A percentile compares a stretch with the other conserved stretches of the same genome.
Conservation (phyloP, 2,888 invertebrate genomes). For the Coleophora deauratella region DNA sequence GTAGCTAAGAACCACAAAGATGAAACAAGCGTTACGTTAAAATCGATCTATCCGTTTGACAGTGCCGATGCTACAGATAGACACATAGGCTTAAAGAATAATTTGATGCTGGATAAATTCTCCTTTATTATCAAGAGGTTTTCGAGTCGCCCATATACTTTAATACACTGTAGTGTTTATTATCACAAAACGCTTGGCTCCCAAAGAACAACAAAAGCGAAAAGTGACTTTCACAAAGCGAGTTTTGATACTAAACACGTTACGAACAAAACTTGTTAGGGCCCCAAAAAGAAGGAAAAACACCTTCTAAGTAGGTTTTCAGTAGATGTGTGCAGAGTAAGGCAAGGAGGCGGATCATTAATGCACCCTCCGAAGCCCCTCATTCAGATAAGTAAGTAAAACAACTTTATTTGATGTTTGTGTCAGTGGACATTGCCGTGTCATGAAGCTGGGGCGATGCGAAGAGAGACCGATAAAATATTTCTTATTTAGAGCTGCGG, state of each 20-base stretch:
- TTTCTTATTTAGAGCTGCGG: conserved; percentile 20
- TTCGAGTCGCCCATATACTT: too few relatives aligned
- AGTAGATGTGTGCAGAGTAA: conserved; percentile 30
- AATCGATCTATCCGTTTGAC: too few relatives aligned
- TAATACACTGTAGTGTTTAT: too few relatives aligned
- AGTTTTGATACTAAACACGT: conserved; percentile 47
- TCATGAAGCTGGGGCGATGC: conserved; percentile 31
- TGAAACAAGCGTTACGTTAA: too few relatives aligned
- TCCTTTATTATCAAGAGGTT: too few relatives aligned
- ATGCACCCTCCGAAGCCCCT: conserved; percentile 55
- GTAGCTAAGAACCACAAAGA: too few relatives aligned
- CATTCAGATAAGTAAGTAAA: conserved; percentile 65
- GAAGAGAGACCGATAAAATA: conserved; percentile 42
- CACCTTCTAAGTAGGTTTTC: conserved; percentile 3
- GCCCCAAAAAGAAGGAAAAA: conserved; percentile 8
- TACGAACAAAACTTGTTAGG: conserved; percentile 41
- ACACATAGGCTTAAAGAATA: too few relatives aligned
- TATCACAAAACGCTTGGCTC: too few relatives aligned
- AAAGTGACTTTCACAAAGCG: conserved; percentile 21
- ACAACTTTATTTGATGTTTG: conserved; percentile 72
- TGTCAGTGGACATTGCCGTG: conserved; percentile 39
- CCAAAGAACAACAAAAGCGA: conserved; percentile 1
- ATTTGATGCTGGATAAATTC: too few relatives aligned
- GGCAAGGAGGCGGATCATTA: conserved; percentile 44
- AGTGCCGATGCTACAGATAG: too few relatives aligned